A percentile compares a stretch with the other conserved stretches of the same genome.
These are phyloP conservation scores for Nerophis lumbriciformis DNA, from an alignment of 2,113 vertebrate genomes.

Conservation along the genomic window DNA sequence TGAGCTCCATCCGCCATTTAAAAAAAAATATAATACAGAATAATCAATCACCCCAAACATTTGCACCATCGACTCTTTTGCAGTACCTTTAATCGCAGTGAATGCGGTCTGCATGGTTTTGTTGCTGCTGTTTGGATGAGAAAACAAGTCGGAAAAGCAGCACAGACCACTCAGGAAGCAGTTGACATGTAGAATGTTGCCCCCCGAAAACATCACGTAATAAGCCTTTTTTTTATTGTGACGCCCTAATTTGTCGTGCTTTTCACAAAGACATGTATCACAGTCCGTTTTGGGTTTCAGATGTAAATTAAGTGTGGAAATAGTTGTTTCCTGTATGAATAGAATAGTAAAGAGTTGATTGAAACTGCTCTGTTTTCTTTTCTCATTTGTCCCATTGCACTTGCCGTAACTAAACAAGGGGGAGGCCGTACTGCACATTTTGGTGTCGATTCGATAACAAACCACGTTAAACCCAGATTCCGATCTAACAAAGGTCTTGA, in stretches of 20 bases:
- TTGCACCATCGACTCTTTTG: background rate
- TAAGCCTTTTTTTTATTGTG: background rate
- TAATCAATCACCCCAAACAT: background rate
- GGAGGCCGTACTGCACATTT: too few species aligned
- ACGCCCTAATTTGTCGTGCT: background rate
- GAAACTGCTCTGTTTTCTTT: background rate
- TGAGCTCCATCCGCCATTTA: constrained; percentile 31
- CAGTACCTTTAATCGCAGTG: constrained; percentile 91
- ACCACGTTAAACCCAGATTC: too few species aligned
- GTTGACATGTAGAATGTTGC: background rate
- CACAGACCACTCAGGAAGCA: background rate
- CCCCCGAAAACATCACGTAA: too few species aligned
- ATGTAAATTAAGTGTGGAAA: background rate
- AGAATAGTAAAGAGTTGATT: background rate
- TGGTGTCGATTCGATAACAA: too few species aligned
- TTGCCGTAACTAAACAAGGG: background rate
- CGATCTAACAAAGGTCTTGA: too few species aligned
- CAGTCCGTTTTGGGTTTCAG: background rate
- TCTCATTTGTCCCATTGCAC: background rate
- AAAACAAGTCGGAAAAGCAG: background rate
- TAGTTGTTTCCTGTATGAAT: background rate
- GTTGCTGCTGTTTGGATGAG: constrained; percentile 89
- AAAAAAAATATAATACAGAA: background rate
- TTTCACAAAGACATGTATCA: background rate
- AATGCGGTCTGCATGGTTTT: constrained; percentile 88